Evolutionary conservation across 1,140 invertebrate genomes (phyloP), one percentile per base, ranked within the genome.

Genomic region (Colletes latitarsis): DNA sequence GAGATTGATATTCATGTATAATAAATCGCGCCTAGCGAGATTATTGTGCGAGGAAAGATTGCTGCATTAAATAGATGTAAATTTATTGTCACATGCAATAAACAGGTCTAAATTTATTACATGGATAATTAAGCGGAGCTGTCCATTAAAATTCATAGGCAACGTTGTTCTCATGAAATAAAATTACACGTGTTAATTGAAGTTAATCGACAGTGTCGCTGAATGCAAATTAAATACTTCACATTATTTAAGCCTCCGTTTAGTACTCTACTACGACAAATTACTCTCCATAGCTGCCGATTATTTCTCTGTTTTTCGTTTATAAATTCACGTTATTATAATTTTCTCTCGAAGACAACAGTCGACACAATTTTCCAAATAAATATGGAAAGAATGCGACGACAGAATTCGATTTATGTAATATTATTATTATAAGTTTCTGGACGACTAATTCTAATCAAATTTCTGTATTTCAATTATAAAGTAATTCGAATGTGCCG

Each of bases 171-270:
- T n/a, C n/a, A 19, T 4, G 39, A 64, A 17, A 41, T 17, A 43
- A 64, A 64, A 43, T 41, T 5, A 5, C 43, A 43, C 41, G 15
- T 9, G 62, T 64, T 64, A 64, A 64, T 64, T n/a, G 62, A 0
- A 43, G 62, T 64, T 64, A 64, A 64, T 64, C 62, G 62, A 64
- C 17, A 39, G 15, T 64, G 62, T 41, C 39, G 62, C 0, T 3
- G n/a, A 64, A 64, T 64, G 62, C 62, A 64, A 64, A 64, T 64
- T 64, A 4, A 43, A 64, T 15, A 43, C 62, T 17, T n/a, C 3
- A 3, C n/a, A 64, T 64, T 64, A 64, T 64, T 43, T 17, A 17
- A 64, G 62, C 39, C 62, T 3, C 5, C 6, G 17, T 43, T 43
- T 17, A 64, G 43, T 9, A 0, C 6, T 43, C 21, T 8, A 1